Conservation (phyloP, 2,797 vertebrate genomes). For the Rhinogobio ventralis region DNA sequence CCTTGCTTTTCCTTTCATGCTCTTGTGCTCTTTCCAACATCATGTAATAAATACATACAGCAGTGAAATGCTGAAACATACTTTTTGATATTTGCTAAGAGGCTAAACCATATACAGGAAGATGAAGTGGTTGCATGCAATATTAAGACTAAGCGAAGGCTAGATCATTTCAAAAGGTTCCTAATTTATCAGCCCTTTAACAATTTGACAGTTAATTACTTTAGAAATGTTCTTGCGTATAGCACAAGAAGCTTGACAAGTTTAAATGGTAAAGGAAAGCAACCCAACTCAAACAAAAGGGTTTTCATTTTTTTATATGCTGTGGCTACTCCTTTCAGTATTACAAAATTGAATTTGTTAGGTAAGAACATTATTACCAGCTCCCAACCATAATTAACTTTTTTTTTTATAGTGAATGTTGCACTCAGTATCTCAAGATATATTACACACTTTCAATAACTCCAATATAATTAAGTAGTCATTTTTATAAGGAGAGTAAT, state of each 20-base stretch:
- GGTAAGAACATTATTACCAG: conserved; percentile 53
- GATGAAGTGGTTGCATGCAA: neutral
- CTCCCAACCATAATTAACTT: conserved; percentile 60
- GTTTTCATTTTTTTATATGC: conserved; percentile 59
- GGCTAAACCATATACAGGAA: neutral
- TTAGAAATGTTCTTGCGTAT: neutral
- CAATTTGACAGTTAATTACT: conserved; percentile 23
- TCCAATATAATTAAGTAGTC: conserved; percentile 77
- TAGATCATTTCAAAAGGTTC: neutral
- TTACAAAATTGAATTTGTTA: conserved; percentile 48
- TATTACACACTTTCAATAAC: conserved; percentile 74
- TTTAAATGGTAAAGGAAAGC: conserved; percentile 6
- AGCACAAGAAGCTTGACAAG: neutral
- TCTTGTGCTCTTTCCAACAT: conserved; percentile 2
- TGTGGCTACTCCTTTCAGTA: conserved; percentile 46
- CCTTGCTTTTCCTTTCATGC: conserved; percentile 17
- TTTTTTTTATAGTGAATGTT: conserved; percentile 57
- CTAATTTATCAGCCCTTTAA: neutral
- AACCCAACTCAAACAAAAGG: neutral
- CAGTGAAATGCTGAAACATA: neutral
- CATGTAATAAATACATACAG: conserved; percentile 9
- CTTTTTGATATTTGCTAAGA: neutral
- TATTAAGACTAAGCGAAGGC: neutral
- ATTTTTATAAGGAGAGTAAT: conserved; percentile 77
- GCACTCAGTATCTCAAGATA: conserved; percentile 68